phyloP scores from a whole-genome alignment of 2,888 invertebrate genomes.

The Dryococelus australis region DNA sequence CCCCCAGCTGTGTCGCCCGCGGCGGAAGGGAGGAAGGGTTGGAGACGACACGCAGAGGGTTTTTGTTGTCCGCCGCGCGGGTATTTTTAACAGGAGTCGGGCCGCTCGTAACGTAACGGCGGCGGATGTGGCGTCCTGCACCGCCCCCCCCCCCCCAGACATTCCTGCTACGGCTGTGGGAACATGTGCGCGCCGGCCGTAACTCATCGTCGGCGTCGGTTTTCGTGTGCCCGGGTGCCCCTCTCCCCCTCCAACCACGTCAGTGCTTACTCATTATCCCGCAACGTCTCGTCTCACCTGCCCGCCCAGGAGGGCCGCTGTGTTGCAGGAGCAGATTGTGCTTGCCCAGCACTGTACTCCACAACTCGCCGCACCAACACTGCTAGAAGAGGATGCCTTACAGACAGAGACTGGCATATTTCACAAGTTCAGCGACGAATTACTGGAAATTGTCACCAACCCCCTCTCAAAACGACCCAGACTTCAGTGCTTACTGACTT shows the following conservation, averaged over 20 bases:
- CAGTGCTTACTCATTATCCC: too few relatives aligned
- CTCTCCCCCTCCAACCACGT: not conserved
- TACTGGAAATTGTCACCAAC: too few relatives aligned
- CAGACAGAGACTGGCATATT: too few relatives aligned
- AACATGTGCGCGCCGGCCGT: conserved; percentile 1
- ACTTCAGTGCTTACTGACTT: too few relatives aligned
- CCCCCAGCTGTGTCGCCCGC: not conserved
- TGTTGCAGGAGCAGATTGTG: too few relatives aligned
- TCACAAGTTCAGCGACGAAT: too few relatives aligned
- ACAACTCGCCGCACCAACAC: too few relatives aligned
- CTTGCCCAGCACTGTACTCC: too few relatives aligned
- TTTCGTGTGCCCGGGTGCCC: not conserved
- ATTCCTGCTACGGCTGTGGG: not conserved
- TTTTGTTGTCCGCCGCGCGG: not conserved
- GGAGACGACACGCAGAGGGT: not conserved
- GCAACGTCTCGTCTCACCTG: too few relatives aligned
- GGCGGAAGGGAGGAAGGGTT: not conserved
- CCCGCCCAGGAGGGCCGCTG: too few relatives aligned
- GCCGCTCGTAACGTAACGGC: not conserved
- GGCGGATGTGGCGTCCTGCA: not conserved
- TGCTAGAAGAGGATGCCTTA: too few relatives aligned
- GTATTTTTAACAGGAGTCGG: not conserved
- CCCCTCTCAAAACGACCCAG: too few relatives aligned
- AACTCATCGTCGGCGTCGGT: not conserved
- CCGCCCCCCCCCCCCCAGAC: not conserved